phyloP scores from a whole-genome alignment of 2,888 invertebrate genomes.

The Cataglyphis altisquamis region DNA sequence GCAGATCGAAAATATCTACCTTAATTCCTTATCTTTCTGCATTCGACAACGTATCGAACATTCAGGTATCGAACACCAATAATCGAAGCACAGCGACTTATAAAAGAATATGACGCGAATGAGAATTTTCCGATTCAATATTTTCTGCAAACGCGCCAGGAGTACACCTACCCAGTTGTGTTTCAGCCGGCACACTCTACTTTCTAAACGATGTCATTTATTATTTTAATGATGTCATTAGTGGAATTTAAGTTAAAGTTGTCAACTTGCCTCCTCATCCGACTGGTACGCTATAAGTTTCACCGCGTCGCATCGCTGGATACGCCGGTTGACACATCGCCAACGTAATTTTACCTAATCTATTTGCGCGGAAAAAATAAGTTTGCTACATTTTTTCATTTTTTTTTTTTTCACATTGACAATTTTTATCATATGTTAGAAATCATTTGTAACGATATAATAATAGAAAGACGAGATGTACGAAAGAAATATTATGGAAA shows the following conservation, averaged over 20 bases:
- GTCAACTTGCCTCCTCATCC: slow-evolving; percentile 58
- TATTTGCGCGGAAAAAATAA: not conserved
- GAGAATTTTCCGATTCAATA: slow-evolving; percentile 33
- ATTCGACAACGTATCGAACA: not conserved
- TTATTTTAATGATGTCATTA: slow-evolving; percentile 83
- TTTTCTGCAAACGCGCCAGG: not conserved
- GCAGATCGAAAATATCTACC: not conserved
- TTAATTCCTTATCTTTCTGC: slow-evolving; percentile 23
- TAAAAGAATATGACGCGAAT: not conserved
- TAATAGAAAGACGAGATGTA: not conserved
- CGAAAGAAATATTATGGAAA: not conserved
- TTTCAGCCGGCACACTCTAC: slow-evolving; percentile 43
- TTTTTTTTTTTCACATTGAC: not conserved
- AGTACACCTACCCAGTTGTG: not conserved
- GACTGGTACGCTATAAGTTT: slow-evolving; percentile 34
- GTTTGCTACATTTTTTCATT: not conserved
- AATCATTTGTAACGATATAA: not conserved
- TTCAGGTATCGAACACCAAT: slow-evolving; percentile 42
- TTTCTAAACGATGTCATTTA: slow-evolving; percentile 80
- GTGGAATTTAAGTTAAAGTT: slow-evolving; percentile 81
- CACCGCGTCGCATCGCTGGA: slow-evolving; percentile 37
- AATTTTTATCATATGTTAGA: not conserved
- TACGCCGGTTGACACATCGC: slow-evolving; percentile 21
- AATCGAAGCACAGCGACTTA: slow-evolving; percentile 13
- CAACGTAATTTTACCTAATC: slow-evolving; percentile 32